Evolutionary conservation across 2,113 vertebrate genomes (phyloP), one percentile per base, ranked within the genome.

Genomic region (Lagopus leucura): DNA sequence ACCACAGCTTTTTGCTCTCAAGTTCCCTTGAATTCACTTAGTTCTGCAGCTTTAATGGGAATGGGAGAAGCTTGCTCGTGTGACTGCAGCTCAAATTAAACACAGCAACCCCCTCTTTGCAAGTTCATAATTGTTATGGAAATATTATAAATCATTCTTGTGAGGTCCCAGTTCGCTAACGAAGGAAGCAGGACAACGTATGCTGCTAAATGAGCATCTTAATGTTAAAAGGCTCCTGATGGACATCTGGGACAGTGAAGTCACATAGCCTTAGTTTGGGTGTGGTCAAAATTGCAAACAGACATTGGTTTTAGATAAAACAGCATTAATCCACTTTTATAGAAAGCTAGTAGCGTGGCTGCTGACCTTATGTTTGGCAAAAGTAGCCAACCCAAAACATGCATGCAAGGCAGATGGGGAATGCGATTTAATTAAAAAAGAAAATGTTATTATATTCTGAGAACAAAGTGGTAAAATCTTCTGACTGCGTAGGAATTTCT

Each of bases 361-460:
- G 94, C 89, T 94, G 85, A 86, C 95, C 97, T 96, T 97, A 96
- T 96, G 94, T 96, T 95, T 96, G 95, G 96, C 95, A 97, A 82
- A 93, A 88, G 79, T 5, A 70, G 67, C 45, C 64, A 85, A 74
- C 81, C 74, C 92, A 57, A 91, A 95, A 85, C 87, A 90, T 76
- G 92, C 52, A 95, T 95, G 89, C 82, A 50, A 97, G 92, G 90
- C 96, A 96, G 93, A 97, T 96, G 96, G 85, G 67, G 90, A 95
- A 93, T 74, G 89, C 1, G 1, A 85, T 83, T 84, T 89, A 86
- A 92, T 95, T 95, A 94, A 94, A 92, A 92, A 93, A 92, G 90
- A 95, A 92, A 92, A 93, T 92, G 85, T 94, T 92, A 91, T 93
- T 88, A 89, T 91, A 92, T 81, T 92, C 84, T 50, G 75, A 95